A percentile compares a stretch with the other conserved stretches of the same genome.
phyloP scores from a whole-genome alignment of 2,113 vertebrate species.

The Anguilla japonica region DNA sequence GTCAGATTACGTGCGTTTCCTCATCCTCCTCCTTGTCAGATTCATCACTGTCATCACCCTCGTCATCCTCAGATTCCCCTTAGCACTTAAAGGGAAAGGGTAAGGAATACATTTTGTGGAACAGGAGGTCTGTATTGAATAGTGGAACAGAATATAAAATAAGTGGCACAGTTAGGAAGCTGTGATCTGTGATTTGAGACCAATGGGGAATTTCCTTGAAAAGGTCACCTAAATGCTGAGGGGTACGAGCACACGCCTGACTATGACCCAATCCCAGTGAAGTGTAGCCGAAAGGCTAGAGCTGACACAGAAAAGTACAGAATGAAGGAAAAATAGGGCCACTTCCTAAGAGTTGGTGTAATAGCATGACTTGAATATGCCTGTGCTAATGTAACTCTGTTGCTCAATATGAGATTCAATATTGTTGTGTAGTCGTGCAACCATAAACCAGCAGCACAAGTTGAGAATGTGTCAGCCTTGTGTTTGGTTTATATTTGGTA shows the following conservation, averaged over 20 bases:
- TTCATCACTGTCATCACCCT: neutral
- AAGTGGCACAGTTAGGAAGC: neutral
- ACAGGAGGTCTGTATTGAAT: neutral
- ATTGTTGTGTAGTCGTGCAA: neutral
- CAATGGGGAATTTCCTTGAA: conserved; percentile 27
- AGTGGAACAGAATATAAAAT: neutral
- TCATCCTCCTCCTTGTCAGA: neutral
- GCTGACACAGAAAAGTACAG: conserved; percentile 33
- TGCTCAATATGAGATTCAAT: neutral
- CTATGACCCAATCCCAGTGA: conserved; percentile 29
- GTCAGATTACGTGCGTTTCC: neutral
- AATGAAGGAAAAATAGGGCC: conserved; percentile 31
- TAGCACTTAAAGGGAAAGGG: neutral
- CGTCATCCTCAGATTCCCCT: neutral
- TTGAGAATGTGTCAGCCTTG: neutral
- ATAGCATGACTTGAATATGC: neutral
- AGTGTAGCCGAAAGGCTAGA: conserved; percentile 30
- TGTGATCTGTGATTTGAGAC: conserved; percentile 19
- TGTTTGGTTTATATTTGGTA: neutral
- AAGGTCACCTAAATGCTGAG: conserved; percentile 43
- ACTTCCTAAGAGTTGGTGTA: neutral
- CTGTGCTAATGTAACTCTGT: conserved; percentile 33
- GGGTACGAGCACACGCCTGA: conserved; percentile 21
- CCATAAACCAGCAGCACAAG: neutral
- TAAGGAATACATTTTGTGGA: neutral